Conservation (phyloP, 2,113 vertebrate genomes). For the Syngnathoides biaculeatus region DNA sequence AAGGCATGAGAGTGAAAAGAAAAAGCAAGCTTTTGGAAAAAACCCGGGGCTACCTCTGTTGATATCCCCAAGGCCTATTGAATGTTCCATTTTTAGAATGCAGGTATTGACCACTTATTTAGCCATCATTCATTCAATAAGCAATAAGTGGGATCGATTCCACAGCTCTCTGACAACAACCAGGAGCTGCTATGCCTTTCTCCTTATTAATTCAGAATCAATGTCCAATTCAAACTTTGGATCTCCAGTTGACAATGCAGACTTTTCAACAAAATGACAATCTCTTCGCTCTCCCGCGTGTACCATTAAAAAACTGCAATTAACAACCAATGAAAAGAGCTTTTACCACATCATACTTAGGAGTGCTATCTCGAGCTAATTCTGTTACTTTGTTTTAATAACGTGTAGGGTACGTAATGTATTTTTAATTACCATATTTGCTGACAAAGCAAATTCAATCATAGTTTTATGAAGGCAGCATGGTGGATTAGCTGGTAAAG, state of each 20-base stretch:
- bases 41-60: constrained; percentile 16
- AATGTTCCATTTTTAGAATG: constrained; percentile 51
- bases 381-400: too few species aligned
- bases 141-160: constrained; percentile 26
- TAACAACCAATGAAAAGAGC: neutral
- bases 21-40: constrained; percentile 17
- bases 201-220: neutral
- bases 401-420: too few species aligned
- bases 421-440: too few species aligned
- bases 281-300: neutral
- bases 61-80: constrained; percentile 41
- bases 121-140: constrained; percentile 49
- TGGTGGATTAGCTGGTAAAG: too few species aligned
- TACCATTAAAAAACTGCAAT: neutral
- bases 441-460: too few species aligned
- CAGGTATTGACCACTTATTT: constrained; percentile 48
- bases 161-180: constrained; percentile 16
- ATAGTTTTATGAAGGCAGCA: too few species aligned
- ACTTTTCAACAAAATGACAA: neutral
- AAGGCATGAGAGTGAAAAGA: neutral
- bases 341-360: too few species aligned
- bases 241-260: neutral
- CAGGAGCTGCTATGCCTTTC: constrained; percentile 16
- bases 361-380: too few species aligned
- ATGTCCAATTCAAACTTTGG: neutral